phyloP scores from a whole-genome alignment of 2,113 vertebrate species.

The Prionailurus bengalensis region DNA sequence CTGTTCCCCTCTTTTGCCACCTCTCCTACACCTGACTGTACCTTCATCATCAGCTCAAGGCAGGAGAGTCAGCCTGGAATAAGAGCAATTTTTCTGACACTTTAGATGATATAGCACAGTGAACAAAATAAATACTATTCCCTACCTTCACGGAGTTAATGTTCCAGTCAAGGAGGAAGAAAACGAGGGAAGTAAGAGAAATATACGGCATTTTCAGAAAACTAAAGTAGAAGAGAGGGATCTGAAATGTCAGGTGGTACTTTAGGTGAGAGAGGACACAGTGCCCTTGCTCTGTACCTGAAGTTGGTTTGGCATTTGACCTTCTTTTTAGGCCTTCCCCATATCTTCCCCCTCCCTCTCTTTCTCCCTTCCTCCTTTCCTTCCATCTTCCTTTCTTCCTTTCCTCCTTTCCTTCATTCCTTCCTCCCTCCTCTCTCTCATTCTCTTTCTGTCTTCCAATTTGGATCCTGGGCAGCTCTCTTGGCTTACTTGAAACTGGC shows the following conservation, averaged over 20 bases:
- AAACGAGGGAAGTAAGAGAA: neutral
- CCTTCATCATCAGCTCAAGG: neutral
- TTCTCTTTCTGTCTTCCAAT: neutral
- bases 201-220: neutral
- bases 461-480: neutral
- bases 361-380: neutral
- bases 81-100: neutral
- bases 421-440: neutral
- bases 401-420: neutral
- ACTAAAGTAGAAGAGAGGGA: neutral
- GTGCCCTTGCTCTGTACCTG: neutral
- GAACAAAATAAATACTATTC: neutral
- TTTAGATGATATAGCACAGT: neutral
- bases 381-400: neutral
- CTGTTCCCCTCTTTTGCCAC: neutral
- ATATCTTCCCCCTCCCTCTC: fast-evolving
- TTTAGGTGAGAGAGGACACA: neutral
- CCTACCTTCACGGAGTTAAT: neutral
- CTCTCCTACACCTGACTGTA: neutral
- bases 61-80: neutral
- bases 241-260: neutral
- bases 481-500: neutral
- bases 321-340: neutral
- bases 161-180: neutral
- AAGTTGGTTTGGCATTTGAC: neutral